Percentiles rank a stretch among this genome's conserved stretches.
phyloP scores from a whole-genome alignment of 2,797 vertebrate genomes.

The Lepilemur septentrionalis region DNA sequence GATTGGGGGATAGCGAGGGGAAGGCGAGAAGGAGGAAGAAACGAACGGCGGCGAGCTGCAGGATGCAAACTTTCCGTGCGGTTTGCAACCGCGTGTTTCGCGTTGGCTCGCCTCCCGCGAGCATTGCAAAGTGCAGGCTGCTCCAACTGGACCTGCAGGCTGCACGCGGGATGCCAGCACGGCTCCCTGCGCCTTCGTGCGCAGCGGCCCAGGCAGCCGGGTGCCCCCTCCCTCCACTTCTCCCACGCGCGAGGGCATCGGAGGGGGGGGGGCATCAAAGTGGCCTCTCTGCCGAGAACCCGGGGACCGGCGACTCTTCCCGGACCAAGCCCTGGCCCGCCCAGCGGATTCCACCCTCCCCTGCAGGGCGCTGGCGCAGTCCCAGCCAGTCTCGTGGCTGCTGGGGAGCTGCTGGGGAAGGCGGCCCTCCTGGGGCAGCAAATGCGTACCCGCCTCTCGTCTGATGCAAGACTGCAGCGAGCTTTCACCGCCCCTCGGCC shows the following conservation, averaged over 20 bases:
- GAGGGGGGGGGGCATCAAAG: background rate
- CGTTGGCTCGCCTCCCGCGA: background rate
- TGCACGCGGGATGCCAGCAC: background rate
- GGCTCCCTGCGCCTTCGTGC: background rate
- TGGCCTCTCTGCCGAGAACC: background rate
- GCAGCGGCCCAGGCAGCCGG: background rate
- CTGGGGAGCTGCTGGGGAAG: background rate
- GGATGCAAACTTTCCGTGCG: slow-evolving; percentile 42
- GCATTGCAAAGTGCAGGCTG: background rate
- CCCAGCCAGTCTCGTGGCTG: slow-evolving; percentile 11
- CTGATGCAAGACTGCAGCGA: slow-evolving; percentile 83
- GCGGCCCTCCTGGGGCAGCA: background rate
- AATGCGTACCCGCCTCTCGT: slow-evolving; percentile 65
- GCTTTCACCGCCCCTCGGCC: slow-evolving; percentile 55
- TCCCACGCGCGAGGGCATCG: background rate
- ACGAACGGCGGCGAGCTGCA: background rate
- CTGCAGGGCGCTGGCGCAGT: background rate
- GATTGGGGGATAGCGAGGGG: background rate
- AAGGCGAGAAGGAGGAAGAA: background rate
- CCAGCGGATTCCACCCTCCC: background rate
- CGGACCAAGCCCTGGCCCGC: background rate
- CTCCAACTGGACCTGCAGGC: background rate
- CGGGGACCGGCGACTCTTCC: background rate
- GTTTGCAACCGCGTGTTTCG: background rate
- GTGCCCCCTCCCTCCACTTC: background rate